Evolutionary conservation across 2,113 vertebrate genomes (phyloP).

Genomic region (Mustela lutreola): DNA sequence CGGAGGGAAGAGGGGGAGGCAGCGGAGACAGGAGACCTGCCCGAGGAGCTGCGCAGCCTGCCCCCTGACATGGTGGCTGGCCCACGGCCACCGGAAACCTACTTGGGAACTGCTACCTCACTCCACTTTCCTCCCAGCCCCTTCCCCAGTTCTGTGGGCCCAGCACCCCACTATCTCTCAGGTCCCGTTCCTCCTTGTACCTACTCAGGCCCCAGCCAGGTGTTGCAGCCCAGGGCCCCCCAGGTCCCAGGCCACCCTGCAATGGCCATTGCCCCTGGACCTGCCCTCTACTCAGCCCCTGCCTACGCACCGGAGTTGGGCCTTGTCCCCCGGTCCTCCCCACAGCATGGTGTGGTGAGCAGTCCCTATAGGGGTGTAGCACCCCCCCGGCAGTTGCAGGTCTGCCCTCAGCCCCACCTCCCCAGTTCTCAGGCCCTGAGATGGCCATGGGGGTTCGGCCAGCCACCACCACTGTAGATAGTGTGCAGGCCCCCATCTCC

Average conservation of each 20-base stretch:
- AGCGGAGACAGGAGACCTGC: constrained; percentile 89
- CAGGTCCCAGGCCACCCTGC: background rate
- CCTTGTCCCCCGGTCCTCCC: constrained; percentile 76
- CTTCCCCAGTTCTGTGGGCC: constrained; percentile 47
- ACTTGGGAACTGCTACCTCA: constrained; percentile 64
- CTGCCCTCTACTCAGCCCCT: constrained; percentile 69
- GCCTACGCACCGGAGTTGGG: constrained; percentile 35
- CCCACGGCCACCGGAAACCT: constrained; percentile 56
- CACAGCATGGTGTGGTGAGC: constrained; percentile 76
- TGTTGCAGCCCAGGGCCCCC: constrained; percentile 70
- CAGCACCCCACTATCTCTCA: constrained; percentile 40
- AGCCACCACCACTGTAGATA: constrained; percentile 94
- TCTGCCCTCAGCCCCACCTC: constrained; percentile 69
- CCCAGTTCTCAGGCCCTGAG: constrained; percentile 67
- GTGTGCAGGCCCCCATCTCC: constrained; percentile 93
- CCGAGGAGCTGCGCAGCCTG: constrained; percentile 93
- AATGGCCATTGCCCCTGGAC: constrained; percentile 51
- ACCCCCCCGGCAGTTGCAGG: constrained; percentile 6
- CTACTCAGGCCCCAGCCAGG: background rate
- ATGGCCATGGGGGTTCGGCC: constrained; percentile 84
- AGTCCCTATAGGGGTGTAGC: constrained; percentile 53
- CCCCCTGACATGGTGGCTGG: constrained; percentile 86
- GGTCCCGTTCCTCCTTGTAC: constrained; percentile 46
- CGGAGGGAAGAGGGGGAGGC: constrained; percentile 80
- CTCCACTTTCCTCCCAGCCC: constrained; percentile 75